Evolutionary conservation across 2,888 invertebrate genomes (phyloP).

Genomic region (Polymixis lichenea): DNA sequence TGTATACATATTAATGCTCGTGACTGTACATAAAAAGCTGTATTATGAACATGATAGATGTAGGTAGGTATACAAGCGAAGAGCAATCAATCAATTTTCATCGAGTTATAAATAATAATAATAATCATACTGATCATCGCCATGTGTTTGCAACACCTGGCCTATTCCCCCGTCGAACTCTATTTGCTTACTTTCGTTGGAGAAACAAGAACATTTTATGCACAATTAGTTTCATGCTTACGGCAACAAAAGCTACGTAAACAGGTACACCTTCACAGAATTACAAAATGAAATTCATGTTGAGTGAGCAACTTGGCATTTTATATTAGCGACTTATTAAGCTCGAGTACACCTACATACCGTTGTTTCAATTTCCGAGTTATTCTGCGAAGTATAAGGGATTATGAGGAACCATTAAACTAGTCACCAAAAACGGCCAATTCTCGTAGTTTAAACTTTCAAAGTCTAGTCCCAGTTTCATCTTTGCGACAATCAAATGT

Average conservation of each 20-base stretch:
- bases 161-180: not conserved
- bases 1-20: no score
- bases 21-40: conserved; percentile 17
- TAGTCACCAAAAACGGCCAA: no score
- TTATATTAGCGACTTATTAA: conserved; percentile 22
- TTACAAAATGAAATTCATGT: conserved; percentile 34
- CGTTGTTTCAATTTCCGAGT: conserved; percentile 18
- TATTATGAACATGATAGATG: conserved; percentile 12
- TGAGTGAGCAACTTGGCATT: conserved; percentile 14
- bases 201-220: conserved; percentile 31
- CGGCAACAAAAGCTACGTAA: conserved; percentile 2
- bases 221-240: conserved; percentile 26
- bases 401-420: conserved; percentile 22
- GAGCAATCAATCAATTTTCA: conserved; percentile 22
- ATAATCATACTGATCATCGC: conserved; percentile 26
- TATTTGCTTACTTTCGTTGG: conserved; percentile 21
- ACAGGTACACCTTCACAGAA: conserved; percentile 11
- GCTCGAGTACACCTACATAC: conserved; percentile 20
- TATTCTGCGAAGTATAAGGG: conserved; percentile 1
- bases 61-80: conserved; percentile 12
- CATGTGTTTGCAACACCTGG: conserved; percentile 27
- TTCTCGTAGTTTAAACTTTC: no score
- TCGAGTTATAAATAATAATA: conserved; percentile 33
- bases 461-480: no score
- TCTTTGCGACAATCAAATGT: no score